phyloP scores from a whole-genome alignment of 1,140 invertebrate genomes.

The Diploscapter pachys region DNA sequence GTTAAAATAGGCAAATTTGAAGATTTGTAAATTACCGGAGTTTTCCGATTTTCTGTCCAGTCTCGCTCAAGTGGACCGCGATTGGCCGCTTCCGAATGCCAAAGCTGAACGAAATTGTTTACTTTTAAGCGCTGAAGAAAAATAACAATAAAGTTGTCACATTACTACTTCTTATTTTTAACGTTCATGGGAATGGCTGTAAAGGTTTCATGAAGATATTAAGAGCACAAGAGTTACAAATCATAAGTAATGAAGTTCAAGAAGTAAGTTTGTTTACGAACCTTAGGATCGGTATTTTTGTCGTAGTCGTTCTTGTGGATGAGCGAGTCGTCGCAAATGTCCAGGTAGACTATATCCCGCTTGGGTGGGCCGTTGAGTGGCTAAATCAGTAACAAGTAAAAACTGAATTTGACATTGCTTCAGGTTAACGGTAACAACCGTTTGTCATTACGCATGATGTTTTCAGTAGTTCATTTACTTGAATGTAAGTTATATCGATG shows the following conservation, averaged over 20 bases:
- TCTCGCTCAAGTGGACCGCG: slow-evolving; percentile 79
- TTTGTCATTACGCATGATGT: not conserved
- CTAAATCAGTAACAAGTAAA: not conserved
- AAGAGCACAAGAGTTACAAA: too few relatives aligned
- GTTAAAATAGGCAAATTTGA: not conserved
- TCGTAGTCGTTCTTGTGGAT: slow-evolving; percentile 68
- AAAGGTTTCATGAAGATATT: too few relatives aligned
- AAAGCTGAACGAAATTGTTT: slow-evolving; percentile 4
- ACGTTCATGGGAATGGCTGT: too few relatives aligned
- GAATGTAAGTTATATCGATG: not conserved
- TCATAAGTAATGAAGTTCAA: too few relatives aligned
- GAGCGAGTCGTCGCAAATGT: slow-evolving; percentile 38
- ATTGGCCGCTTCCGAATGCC: slow-evolving; percentile 75
- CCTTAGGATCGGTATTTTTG: slow-evolving; percentile 83
- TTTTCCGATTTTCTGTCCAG: slow-evolving; percentile 69
- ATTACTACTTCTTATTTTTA: too few relatives aligned
- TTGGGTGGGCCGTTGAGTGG: slow-evolving; percentile 31
- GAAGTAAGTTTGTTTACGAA: slow-evolving; percentile 45
- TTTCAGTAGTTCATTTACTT: not conserved
- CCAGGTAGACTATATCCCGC: slow-evolving; percentile 40
- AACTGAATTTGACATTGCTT: not conserved
- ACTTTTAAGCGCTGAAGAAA: too few relatives aligned
- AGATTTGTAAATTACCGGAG: slow-evolving; percentile 64
- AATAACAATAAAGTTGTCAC: too few relatives aligned
- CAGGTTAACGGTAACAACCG: not conserved